Base-by-base conservation (phyloP, 2,797 vertebrate genomes). In the Cirrhinus molitorella region DNA sequence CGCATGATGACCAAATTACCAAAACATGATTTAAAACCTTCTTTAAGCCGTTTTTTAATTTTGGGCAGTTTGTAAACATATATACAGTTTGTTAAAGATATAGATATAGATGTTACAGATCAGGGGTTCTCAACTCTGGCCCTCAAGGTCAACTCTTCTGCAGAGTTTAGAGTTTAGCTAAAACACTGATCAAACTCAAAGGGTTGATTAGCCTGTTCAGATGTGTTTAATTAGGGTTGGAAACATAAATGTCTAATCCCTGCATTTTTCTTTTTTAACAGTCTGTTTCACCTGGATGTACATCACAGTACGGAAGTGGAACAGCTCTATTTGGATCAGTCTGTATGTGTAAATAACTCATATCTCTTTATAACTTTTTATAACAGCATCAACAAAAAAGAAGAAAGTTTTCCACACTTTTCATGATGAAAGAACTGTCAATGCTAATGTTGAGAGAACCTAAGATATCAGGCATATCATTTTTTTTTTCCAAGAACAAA, bases 391-490 rank as follows among this genome's bases (percentile, higher is more conserved):
- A n/a, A n/a, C n/a, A n/a, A n/a, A n/a, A 19, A 51, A 51, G 19
- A 53, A 19, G 17, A 17, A 53, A 6, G 17, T 19, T 11, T 4
- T 55, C 31, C 31, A 37, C 37, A 40, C 8, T 23, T 61, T 59
- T 28, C 8, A n/a, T n/a, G 17, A 49, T 63, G 23, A 61, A 31
- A 31, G 5, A 14, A 8, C 13, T 23, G 17, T 65, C 25, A n/a
- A 13, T 28, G 59, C 75, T 78, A 49, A 34, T 34, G 43, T 49
- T 78, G 43, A 49, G 43, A 45, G 2, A 65, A 65, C 4, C 43
- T 55, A 9, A 34, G 66, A 61, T 74, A 71, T 28, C 76, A 73
- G 34, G 59, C 57, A 57, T 84, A 79, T 84, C 31, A 55, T 67
- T 82, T 74, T 66, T 21, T n/a, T n/a, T n/a, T n/a, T n/a, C n/a